A percentile compares a stretch with the other conserved stretches of the same genome.
These are phyloP conservation scores for Anguilla marmorata DNA, from an alignment of 2,797 vertebrate genomes.

Conservation along the genomic window DNA sequence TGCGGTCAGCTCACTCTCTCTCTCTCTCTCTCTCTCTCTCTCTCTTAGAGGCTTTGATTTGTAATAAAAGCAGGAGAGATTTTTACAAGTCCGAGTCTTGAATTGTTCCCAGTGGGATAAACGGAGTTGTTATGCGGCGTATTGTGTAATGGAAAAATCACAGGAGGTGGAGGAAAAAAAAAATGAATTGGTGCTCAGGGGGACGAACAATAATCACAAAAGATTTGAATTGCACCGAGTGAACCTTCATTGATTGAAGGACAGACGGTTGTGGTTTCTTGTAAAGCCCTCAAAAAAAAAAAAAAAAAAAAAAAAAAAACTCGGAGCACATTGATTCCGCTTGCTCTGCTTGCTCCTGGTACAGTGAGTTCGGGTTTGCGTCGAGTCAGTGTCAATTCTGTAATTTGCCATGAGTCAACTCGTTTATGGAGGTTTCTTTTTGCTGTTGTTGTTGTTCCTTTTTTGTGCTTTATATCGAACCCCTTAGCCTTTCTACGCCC, in stretches of 20 bases:
- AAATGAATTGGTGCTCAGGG: neutral
- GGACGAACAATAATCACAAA: neutral
- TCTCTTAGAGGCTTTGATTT: constrained; percentile 10
- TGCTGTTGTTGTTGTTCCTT: neutral
- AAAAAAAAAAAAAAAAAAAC: neutral
- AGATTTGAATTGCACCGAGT: constrained; percentile 2
- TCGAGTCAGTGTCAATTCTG: neutral
- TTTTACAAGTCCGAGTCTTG: neutral
- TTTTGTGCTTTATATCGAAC: neutral
- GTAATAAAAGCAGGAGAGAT: constrained; percentile 21
- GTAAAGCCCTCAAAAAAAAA: neutral
- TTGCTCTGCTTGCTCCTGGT: neutral
- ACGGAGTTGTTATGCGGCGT: neutral
- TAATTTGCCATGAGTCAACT: neutral
- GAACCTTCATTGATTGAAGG: neutral
- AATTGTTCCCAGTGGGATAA: neutral
- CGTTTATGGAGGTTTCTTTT: neutral
- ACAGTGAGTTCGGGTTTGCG: neutral
- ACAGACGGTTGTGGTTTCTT: neutral
- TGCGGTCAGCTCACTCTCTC: neutral
- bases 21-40: neutral
- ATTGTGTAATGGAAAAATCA: constrained; percentile 13
- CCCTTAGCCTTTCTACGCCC: neutral
- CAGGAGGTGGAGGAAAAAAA: neutral
- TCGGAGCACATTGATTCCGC: neutral